Percentiles rank a stretch among this genome's conserved stretches.
phyloP scores from a whole-genome alignment of 1,140 invertebrate species.

The Trichonephila clavipes region DNA sequence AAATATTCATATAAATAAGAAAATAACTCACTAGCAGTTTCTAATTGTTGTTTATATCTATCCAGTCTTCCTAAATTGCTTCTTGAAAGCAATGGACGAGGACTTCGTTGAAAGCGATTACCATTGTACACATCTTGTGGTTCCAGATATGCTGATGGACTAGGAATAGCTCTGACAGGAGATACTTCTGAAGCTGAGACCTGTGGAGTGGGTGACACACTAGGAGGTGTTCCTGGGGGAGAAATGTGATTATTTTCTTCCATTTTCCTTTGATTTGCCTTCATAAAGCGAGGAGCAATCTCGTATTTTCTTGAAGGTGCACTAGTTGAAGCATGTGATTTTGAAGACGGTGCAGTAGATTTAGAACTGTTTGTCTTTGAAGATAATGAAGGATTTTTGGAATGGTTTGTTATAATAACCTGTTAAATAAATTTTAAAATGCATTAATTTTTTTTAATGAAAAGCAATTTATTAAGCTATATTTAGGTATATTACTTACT shows the following conservation, averaged over 20 bases:
- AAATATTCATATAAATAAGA: background rate
- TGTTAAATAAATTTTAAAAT: background rate
- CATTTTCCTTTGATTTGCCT: background rate
- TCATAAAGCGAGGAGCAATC: background rate
- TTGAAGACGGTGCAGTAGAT: background rate
- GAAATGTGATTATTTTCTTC: background rate
- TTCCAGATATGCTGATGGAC: background rate
- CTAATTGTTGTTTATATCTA: background rate
- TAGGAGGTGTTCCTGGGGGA: background rate
- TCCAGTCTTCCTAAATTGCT: background rate
- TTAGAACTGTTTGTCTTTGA: background rate
- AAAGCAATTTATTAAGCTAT: background rate
- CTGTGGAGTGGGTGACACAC: background rate
- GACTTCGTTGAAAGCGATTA: background rate
- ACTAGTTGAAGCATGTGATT: background rate
- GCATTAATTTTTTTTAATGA: background rate
- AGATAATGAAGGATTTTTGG: background rate
- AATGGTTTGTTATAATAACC: background rate
- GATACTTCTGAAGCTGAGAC: background rate
- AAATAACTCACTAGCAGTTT: background rate
- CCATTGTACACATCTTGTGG: background rate
- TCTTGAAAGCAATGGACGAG: conserved; percentile 3
- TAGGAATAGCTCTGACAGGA: background rate
- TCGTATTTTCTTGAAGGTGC: background rate
- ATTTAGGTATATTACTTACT: background rate